Percentiles rank a stretch among this genome's conserved stretches.
phyloP scores from a whole-genome alignment of 2,888 invertebrate genomes.

The Eurytoma californica region DNA sequence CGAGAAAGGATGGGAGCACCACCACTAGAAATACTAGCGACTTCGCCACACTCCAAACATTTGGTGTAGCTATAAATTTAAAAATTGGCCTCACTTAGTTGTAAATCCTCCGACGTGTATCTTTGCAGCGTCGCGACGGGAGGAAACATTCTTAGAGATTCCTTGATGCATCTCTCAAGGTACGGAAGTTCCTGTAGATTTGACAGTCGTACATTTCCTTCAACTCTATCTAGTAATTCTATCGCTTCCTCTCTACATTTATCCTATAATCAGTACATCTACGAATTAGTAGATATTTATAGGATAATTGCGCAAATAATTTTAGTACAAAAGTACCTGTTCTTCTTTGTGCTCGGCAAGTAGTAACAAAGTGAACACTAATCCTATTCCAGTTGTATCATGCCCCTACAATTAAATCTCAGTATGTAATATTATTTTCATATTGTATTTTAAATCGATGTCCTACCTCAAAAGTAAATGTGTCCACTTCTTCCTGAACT shows the following conservation, averaged over 20 bases:
- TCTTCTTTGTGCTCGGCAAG: conserved; percentile 75
- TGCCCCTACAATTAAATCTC: conserved; percentile 74
- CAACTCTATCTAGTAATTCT: conserved; percentile 76
- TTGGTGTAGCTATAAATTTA: no score
- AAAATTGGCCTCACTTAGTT: not conserved
- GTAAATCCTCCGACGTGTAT: not conserved
- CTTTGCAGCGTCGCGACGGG: conserved; percentile 74
- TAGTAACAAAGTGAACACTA: conserved; percentile 76
- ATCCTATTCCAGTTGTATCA: conserved; percentile 79
- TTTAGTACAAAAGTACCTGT: conserved; percentile 60
- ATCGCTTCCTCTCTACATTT: conserved; percentile 63
- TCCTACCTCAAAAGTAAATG: conserved; percentile 61
- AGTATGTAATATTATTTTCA: no score
- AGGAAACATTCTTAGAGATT: conserved; percentile 81
- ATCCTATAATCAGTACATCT: conserved; percentile 42
- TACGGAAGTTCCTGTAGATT: conserved; percentile 81
- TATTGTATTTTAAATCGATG: no score
- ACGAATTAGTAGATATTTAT: no score
- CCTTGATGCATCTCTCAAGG: conserved; percentile 83
- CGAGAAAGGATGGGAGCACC: no score
- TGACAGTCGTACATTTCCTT: conserved; percentile 76
- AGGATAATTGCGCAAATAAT: no score
- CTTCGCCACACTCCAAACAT: no score
- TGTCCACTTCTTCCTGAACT: conserved; percentile 70
- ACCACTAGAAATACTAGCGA: no score